Conservation (phyloP, 2,113 vertebrate genomes). For the Bostrychus sinensis region DNA sequence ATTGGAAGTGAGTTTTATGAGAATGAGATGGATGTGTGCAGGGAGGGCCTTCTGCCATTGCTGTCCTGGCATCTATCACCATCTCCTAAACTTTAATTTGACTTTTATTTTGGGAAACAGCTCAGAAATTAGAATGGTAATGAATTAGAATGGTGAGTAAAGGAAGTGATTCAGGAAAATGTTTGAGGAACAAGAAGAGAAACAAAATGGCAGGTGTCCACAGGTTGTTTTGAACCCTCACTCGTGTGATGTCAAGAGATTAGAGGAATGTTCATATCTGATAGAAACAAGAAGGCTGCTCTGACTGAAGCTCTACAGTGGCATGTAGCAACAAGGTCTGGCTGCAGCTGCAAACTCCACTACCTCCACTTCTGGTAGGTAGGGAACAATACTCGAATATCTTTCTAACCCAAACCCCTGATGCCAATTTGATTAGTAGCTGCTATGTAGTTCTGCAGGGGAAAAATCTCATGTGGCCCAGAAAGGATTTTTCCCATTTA, state of each 20-base stretch:
- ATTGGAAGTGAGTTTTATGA: background rate
- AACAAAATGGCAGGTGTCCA: no score
- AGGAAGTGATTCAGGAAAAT: no score
- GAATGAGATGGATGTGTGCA: background rate
- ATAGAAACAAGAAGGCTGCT: slow-evolving; percentile 32
- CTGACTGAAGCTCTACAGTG: slow-evolving; percentile 28
- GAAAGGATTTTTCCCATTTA: no score
- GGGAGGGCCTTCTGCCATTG: background rate
- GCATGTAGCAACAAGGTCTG: slow-evolving; percentile 22
- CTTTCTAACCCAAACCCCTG: no score
- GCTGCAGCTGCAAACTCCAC: background rate
- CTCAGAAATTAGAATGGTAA: no score
- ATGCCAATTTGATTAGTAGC: no score
- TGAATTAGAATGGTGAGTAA: background rate
- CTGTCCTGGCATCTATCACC: background rate
- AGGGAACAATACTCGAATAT: no score
- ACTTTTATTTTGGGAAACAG: background rate
- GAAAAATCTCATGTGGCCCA: no score
- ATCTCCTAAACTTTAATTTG: background rate
- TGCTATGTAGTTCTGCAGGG: no score
- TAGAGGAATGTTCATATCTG: slow-evolving; percentile 33
- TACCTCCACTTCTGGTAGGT: no score
- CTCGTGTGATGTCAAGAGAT: slow-evolving; percentile 31
- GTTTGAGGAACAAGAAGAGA: no score
- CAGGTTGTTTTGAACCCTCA: background rate